Base-by-base conservation (phyloP, 1,140 invertebrate species). In the Cydia fagiglandana region DNA sequence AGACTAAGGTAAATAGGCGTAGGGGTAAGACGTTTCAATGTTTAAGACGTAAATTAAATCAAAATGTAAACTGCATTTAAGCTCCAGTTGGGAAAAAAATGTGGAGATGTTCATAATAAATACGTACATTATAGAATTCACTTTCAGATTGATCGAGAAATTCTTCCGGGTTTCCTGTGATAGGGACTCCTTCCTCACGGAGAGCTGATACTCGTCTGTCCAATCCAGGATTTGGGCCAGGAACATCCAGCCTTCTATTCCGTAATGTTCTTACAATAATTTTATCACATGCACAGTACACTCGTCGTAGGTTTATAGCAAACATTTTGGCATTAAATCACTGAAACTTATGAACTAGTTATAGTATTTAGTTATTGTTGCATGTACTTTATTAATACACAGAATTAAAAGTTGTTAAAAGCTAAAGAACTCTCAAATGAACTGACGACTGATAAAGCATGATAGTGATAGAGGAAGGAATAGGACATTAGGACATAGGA, bases 81-180 rank as follows among this genome's bases (percentile, higher is more conserved):
- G 15, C n/a, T 10, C 9, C 2, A 61, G 6, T 61, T 24, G 9
- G 9, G 17, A 61, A n/a, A 34, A 66, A 66, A 64, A 4, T 30
- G 38, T 73, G 2, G 24, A 24, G 4, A 15, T 73, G 15, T 73
- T 41, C 7, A 73, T 28, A 38, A 34, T 34, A 66, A 73, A 13
- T 56, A 84, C 83, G 82, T 79, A 91, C 91, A 76, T 88, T 84
- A 77, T 84, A 86, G 75, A 91, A 88, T 38, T 82, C 86, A 73
- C 87, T 88, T 56, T 91, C 84, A 1, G 90, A 90, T 76, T 87
- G 77, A 75, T 91, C 88, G 15, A 91, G 78, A 68, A 87, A 87
- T 74, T 91, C 87, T 82, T 91, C 89, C 30, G 82, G 79, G 77
- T 91, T 84, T 28, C 90, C 83, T 73, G 84, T 82, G 50, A 91